phyloP scores from a whole-genome alignment of 1,140 invertebrate species.

The Sitodiplosis mosellana region DNA sequence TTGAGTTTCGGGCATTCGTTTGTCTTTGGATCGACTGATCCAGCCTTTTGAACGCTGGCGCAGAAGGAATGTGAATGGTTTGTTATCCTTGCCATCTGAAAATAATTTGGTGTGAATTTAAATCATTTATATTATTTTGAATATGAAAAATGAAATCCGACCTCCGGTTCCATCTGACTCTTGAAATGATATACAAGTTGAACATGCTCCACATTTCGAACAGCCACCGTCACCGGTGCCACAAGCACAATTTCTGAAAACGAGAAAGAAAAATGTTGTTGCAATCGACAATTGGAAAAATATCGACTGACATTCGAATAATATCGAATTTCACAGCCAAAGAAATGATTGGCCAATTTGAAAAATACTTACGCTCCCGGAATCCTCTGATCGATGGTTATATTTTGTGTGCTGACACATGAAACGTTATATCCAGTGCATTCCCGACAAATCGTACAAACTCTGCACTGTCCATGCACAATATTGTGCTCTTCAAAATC shows the following conservation, averaged over 20 bases:
- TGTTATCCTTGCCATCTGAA: slow-evolving; percentile 11
- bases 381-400: slow-evolving; percentile 45
- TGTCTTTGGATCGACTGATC: slow-evolving; percentile 21
- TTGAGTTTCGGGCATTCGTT: slow-evolving; percentile 12
- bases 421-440: slow-evolving; percentile 82
- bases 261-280: no score
- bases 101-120: not conserved
- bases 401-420: slow-evolving; percentile 57
- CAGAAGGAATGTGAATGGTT: slow-evolving; percentile 12
- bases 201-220: slow-evolving; percentile 76
- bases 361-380: slow-evolving; percentile 61
- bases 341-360: not conserved
- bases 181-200: slow-evolving; percentile 41
- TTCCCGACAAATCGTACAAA: slow-evolving; percentile 74
- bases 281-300: not conserved
- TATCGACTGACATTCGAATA: no score
- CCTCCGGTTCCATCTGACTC: slow-evolving; percentile 11
- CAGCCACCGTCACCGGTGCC: slow-evolving; percentile 90
- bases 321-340: no score
- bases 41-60: slow-evolving; percentile 22
- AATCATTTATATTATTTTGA: not conserved
- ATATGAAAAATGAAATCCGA: not conserved
- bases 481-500: slow-evolving; percentile 23
- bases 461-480: slow-evolving; percentile 22
- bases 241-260: slow-evolving; percentile 79